Conservation (phyloP, 2,888 invertebrate species). For the Drosophila setosimentum region DNA sequence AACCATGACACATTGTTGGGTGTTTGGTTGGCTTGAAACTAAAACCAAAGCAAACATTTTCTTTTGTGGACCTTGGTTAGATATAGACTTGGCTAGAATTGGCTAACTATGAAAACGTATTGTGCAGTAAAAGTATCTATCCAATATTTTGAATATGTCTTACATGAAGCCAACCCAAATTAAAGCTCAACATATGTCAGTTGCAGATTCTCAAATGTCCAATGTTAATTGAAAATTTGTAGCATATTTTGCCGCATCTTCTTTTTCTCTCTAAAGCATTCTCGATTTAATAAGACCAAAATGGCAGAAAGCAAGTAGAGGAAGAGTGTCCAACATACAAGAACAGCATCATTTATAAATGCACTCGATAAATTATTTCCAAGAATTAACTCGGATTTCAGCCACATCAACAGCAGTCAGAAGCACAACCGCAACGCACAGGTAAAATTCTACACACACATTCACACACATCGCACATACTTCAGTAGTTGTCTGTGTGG, state of each 20-base stretch:
- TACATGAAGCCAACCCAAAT: neutral
- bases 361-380: conserved; percentile 77
- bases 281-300: neutral
- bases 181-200: conserved; percentile 9
- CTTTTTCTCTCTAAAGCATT: neutral
- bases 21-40: conserved; percentile 25
- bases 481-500: conserved; percentile 14
- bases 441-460: conserved; percentile 4
- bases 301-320: conserved; percentile 6
- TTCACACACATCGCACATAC: neutral
- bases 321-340: conserved; percentile 7
- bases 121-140: neutral
- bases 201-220: conserved; percentile 30
- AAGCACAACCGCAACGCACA: conserved; percentile 17
- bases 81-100: neutral
- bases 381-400: conserved; percentile 72
- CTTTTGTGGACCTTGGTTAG: neutral
- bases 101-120: neutral
- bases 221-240: conserved; percentile 54
- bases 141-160: neutral
- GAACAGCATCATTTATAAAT: conserved; percentile 74
- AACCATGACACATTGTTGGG: conserved; percentile 58
- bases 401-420: conserved; percentile 63
- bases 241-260: conserved; percentile 10
- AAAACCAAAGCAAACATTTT: conserved; percentile 18